Evolutionary conservation across 2,888 invertebrate genomes (phyloP).

Genomic region (Hydrotaea cyrtoneurina): DNA sequence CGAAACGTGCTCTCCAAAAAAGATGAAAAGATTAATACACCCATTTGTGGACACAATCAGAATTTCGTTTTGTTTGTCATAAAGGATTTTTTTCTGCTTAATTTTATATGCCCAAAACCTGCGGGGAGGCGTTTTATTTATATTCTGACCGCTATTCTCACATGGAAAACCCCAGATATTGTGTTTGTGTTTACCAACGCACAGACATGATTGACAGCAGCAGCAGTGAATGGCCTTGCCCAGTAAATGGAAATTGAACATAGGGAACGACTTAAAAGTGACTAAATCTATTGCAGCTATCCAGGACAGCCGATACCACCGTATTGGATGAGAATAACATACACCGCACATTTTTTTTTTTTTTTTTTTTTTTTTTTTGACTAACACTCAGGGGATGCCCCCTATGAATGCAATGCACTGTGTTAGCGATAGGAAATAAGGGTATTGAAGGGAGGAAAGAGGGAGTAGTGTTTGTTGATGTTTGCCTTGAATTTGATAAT

Average conservation of each 20-base stretch:
- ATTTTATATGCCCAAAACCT: conserved; percentile 14
- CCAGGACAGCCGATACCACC: too few species aligned
- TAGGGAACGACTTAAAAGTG: neutral
- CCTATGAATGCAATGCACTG: too few species aligned
- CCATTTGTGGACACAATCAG: conserved; percentile 5
- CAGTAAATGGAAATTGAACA: conserved; percentile 21
- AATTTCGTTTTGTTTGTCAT: conserved; percentile 32
- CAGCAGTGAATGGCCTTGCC: conserved; percentile 34
- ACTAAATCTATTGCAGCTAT: neutral
- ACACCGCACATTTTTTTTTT: too few species aligned
- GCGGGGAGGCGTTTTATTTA: conserved; percentile 8
- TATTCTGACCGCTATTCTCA: conserved; percentile 4
- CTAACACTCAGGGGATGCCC: too few species aligned
- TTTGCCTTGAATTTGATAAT: too few species aligned
- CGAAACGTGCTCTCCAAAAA: neutral
- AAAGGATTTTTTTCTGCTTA: conserved; percentile 34
- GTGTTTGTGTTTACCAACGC: conserved; percentile 37
- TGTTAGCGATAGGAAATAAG: too few species aligned
- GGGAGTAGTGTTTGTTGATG: too few species aligned
- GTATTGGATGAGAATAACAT: too few species aligned
- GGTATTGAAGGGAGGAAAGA: too few species aligned
- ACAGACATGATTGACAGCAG: conserved; percentile 37
- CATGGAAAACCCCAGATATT: neutral
- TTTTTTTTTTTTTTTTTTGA: too few species aligned
- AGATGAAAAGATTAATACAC: conserved; percentile 33